A percentile compares a stretch with the other conserved stretches of the same genome.
phyloP scores from a whole-genome alignment of 2,797 vertebrate species.

The Corythornis leucogaster region DNA sequence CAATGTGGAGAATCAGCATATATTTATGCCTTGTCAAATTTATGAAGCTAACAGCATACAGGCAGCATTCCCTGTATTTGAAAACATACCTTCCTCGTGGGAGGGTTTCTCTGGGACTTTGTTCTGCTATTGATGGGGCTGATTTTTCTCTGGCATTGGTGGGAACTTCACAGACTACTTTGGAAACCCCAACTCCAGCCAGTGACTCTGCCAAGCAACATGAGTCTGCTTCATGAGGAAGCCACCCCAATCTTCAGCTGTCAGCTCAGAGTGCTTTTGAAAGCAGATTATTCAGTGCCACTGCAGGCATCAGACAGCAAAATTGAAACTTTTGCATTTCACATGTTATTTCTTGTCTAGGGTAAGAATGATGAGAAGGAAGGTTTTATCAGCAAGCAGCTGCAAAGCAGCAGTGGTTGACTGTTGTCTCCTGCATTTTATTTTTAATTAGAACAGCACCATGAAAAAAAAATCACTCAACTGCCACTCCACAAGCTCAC shows the following conservation, averaged over 20 bases:
- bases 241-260: neutral
- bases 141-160: neutral
- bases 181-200: neutral
- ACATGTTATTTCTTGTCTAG: constrained; percentile 10
- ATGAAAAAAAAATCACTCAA: neutral
- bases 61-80: fast-evolving
- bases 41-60: neutral
- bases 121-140: neutral
- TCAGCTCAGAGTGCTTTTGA: neutral
- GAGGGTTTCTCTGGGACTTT: neutral
- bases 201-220: neutral
- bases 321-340: neutral
- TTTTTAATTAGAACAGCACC: neutral
- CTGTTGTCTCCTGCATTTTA: neutral
- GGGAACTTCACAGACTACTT: neutral
- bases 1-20: neutral
- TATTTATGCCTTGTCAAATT: neutral
- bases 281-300: neutral
- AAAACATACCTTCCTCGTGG: neutral
- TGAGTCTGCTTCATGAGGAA: neutral
- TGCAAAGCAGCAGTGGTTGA: constrained; percentile 1
- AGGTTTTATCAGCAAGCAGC: constrained; percentile 36
- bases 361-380: neutral
- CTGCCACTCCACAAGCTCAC: neutral
- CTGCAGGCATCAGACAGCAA: neutral